Base-by-base conservation (phyloP, 2,113 vertebrate species). In the Burhinus oedicnemus region DNA sequence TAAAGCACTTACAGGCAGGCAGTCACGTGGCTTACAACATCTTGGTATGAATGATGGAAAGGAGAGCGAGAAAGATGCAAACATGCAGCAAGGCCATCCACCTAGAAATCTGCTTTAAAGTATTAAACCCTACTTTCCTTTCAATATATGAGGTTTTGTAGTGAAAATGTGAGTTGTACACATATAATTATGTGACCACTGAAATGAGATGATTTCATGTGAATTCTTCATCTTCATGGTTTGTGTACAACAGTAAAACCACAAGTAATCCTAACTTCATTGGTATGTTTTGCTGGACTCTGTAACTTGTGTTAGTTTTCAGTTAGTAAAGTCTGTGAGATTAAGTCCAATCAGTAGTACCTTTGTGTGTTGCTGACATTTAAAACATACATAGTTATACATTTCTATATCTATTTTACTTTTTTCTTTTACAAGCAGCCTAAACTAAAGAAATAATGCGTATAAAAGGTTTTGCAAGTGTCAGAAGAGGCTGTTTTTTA, bases 11-110 rank as follows among this genome's bases (percentile, higher is more conserved):
- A 97, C 42, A 97, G 89, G 95, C 83, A 97, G 83, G 96, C 97
- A 98, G 71, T 97, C 75, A 96, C 3, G 40, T 96, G 94, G 93
- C 89, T 97, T 96, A 96, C 45, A 95, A 79, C 89, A 95, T 87
- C 91, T 95, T 76, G 81, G 90, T 91, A 97, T 96, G 97, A 97
- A 81, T 84, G 94, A 97, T 96, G 95, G 94, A 94, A 96, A 94
- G 92, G 68, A 96, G 47, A 92, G 88, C 89, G 54, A 95, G 89
- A 96, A 87, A 80, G 79, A 97, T 94, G 97, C 92, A 96, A 87
- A 81, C 98, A 98, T 98, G 98, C 98, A 98, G 94, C 83, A 95
- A 98, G 89, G 93, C 90, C 94, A 93, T 78, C 89, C 74, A 89
- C 92, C 93, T 94, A 97, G 94, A 97, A 96, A 93, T 94, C 83